Conservation (phyloP, 2,888 invertebrate genomes). For the Proisotoma minuta region DNA sequence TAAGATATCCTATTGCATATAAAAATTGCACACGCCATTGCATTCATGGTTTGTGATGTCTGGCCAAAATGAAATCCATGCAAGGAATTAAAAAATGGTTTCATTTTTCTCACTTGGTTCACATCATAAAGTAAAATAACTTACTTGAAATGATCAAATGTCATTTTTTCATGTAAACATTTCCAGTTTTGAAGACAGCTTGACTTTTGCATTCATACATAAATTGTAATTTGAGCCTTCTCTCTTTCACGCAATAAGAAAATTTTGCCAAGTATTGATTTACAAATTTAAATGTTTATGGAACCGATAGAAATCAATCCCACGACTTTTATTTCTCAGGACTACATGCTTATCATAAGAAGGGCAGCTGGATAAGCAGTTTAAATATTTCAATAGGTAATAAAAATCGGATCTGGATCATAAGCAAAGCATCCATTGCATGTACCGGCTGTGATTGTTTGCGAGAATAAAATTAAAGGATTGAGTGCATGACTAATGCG, state of each 20-base stretch:
- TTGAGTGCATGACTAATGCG: too few relatives aligned
- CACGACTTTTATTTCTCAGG: background rate
- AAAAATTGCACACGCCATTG: too few relatives aligned
- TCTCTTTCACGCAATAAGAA: background rate
- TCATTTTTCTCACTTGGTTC: too few relatives aligned
- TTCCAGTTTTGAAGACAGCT: background rate
- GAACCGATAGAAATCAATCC: background rate
- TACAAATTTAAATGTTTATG: background rate
- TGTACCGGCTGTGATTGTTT: too few relatives aligned
- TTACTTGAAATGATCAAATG: too few relatives aligned
- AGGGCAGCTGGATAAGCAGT: conserved; percentile 2
- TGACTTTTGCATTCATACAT: background rate
- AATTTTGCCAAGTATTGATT: background rate
- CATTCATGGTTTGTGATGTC: too few relatives aligned
- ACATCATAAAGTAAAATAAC: too few relatives aligned
- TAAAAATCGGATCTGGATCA: background rate
- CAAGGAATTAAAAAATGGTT: too few relatives aligned
- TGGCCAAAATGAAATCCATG: too few relatives aligned
- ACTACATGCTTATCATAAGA: background rate
- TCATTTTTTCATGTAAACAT: background rate
- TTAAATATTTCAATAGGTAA: conserved; percentile 1
- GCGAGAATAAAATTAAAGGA: too few relatives aligned
- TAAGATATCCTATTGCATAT: too few relatives aligned
- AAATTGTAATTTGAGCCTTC: background rate
- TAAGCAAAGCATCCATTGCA: too few relatives aligned